phyloP scores from a whole-genome alignment of 1,140 invertebrate genomes.

The Acromyrmex echinatior region DNA sequence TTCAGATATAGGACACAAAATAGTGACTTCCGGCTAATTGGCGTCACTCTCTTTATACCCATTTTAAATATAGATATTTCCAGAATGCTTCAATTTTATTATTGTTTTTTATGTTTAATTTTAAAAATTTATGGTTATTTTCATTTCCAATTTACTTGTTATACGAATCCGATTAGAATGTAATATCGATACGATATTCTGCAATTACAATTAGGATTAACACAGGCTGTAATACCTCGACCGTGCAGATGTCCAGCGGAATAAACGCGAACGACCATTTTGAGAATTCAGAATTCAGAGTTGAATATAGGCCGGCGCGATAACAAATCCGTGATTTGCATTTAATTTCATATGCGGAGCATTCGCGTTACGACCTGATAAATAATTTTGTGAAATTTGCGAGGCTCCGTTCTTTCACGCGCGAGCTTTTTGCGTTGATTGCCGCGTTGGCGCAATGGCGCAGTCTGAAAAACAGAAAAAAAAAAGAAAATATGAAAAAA shows the following conservation, averaged over 20 bases:
- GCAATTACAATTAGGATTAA: conserved; percentile 51
- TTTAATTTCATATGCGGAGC: conserved; percentile 37
- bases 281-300: conserved; percentile 1
- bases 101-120: background rate
- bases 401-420: background rate
- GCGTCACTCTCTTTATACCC: too few relatives aligned
- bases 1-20: too few relatives aligned
- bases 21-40: too few relatives aligned
- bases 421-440: background rate
- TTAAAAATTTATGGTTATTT: conserved; percentile 8
- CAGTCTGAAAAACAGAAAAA: background rate
- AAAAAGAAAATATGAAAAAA: background rate
- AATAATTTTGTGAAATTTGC: conserved; percentile 34
- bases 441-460: too few relatives aligned
- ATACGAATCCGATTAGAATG: conserved; percentile 30
- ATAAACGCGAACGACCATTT: conserved; percentile 10
- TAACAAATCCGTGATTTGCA: conserved; percentile 46
- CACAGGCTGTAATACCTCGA: conserved; percentile 6
- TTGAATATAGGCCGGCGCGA: conserved; percentile 2
- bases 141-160: conserved; percentile 22
- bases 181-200: conserved; percentile 10
- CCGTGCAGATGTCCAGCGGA: conserved; percentile 23
- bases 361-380: conserved; percentile 35
- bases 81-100: background rate
- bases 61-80: background rate